These are phyloP conservation scores for Andricus grossulariae DNA, from an alignment of 1,140 invertebrate species.

Conservation along the genomic window DNA sequence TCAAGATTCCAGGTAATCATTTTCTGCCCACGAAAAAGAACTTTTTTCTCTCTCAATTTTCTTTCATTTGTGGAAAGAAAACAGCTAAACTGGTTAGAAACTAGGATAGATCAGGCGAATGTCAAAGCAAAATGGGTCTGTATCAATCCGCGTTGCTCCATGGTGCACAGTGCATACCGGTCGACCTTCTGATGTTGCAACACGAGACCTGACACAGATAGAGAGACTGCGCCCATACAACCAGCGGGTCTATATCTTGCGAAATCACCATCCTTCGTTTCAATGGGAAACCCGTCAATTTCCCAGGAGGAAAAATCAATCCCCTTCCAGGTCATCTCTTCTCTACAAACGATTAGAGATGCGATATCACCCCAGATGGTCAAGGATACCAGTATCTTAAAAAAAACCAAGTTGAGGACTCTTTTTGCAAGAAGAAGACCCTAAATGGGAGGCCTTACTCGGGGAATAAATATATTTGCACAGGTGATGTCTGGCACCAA, in stretches of 20 bases:
- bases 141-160: conserved; percentile 60
- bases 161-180: conserved; percentile 64
- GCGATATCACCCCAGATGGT: too few species aligned
- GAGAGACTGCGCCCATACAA: conserved; percentile 62
- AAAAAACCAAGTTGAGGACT: too few species aligned
- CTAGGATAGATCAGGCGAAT: conserved; percentile 19
- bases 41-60: background rate
- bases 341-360: too few species aligned
- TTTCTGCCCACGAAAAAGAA: too few species aligned
- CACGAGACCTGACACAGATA: conserved; percentile 73
- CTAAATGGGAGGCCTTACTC: background rate
- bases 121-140: conserved; percentile 31
- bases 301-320: too few species aligned
- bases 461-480: conserved; percentile 22
- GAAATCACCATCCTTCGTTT: conserved; percentile 47
- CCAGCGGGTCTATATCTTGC: conserved; percentile 53
- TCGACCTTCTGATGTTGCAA: conserved; percentile 75
- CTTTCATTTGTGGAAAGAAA: background rate
- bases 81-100: background rate
- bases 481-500: background rate
- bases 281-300: conserved; percentile 52
- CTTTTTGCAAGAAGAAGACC: too few species aligned
- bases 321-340: too few species aligned
- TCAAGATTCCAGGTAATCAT: too few species aligned
- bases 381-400: too few species aligned